phyloP scores from a whole-genome alignment of 2,888 invertebrate genomes.

The Oxytorus armatus region DNA sequence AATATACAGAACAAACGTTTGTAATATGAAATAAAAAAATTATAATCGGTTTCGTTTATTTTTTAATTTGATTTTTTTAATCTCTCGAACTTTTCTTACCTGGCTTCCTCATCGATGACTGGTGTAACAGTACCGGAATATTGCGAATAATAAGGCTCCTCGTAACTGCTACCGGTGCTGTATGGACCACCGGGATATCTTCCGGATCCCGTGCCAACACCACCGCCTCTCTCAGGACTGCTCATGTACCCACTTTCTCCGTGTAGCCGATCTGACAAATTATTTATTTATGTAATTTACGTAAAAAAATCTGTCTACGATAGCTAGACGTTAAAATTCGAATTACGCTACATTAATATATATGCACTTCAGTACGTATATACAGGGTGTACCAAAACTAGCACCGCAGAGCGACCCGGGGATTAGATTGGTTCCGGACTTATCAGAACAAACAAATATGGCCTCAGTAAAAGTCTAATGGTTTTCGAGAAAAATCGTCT shows the following conservation, averaged over 20 bases:
- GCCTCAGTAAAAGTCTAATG: no score
- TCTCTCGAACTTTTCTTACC: constrained; percentile 84
- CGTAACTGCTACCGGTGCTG: constrained; percentile 89
- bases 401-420: no score
- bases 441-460: no score
- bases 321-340: constrained; percentile 6
- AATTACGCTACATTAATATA: constrained; percentile 23
- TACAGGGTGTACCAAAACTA: no score
- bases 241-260: constrained; percentile 92
- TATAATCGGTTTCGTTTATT: no score
- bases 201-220: constrained; percentile 82
- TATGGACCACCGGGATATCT: constrained; percentile 82
- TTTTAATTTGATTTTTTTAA: background rate
- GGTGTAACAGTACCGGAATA: constrained; percentile 93
- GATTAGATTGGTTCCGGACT: no score
- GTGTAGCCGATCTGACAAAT: constrained; percentile 82
- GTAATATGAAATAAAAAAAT: constrained; percentile 1
- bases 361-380: no score
- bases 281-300: constrained; percentile 53
- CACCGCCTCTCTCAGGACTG: constrained; percentile 92
- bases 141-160: constrained; percentile 95
- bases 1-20: constrained; percentile 27
- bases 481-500: no score
- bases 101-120: constrained; percentile 95
- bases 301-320: background rate